A percentile compares a stretch with the other conserved stretches of the same genome.
These are phyloP conservation scores for Dichetophora obliterata DNA, from an alignment of 2,888 invertebrate species.

Conservation along the genomic window DNA sequence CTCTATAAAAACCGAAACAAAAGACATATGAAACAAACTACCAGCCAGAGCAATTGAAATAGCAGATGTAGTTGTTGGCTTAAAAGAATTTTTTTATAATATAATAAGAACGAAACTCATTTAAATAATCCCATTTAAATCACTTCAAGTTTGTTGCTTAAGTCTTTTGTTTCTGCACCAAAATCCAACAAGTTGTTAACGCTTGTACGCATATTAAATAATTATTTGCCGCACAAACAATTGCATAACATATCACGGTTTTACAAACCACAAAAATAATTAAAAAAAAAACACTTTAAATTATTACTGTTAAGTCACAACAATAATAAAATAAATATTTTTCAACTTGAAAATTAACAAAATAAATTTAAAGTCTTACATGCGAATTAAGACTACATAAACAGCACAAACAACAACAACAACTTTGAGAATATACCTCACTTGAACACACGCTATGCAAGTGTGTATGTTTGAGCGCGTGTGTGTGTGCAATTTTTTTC, in stretches of 20 bases:
- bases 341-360: no score
- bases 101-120: background rate
- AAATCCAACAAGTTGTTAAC: background rate
- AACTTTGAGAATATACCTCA: background rate
- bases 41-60: no score
- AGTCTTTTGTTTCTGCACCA: slow-evolving; percentile 3
- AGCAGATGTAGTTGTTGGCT: background rate
- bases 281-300: background rate
- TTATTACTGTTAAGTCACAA: background rate
- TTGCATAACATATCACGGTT: background rate
- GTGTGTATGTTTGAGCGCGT: no score
- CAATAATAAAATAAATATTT: background rate
- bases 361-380: background rate
- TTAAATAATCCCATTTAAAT: background rate
- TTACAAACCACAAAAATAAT: no score
- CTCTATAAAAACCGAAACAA: slow-evolving; percentile 33
- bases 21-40: slow-evolving; percentile 22
- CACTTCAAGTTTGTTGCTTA: background rate
- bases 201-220: background rate
- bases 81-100: background rate
- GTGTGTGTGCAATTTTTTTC: no score
- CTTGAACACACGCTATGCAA: no score
- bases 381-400: background rate
- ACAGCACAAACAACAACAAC: background rate
- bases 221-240: background rate